These are phyloP conservation scores for Stratiomys singularior DNA, from an alignment of 2,888 invertebrate genomes.

Conservation along the genomic window DNA sequence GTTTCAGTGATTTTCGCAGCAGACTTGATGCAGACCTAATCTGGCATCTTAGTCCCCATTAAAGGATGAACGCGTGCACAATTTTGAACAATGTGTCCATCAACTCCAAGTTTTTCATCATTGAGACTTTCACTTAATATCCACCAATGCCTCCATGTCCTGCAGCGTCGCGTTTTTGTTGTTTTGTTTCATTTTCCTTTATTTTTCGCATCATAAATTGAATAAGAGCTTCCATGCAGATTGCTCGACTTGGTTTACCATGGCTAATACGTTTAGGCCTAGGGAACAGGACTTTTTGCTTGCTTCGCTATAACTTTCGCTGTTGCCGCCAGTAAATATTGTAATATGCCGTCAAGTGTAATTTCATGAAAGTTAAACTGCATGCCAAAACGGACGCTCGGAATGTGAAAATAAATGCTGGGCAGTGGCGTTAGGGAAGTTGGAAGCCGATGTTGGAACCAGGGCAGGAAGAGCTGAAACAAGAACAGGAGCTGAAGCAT, in stretches of 20 bases:
- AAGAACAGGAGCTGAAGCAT: neutral
- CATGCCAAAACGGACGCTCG: neutral
- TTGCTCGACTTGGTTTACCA: neutral
- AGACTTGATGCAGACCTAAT: no score
- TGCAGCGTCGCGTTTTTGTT: no score
- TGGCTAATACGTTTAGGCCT: slow-evolving; percentile 17
- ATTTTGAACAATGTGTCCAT: no score
- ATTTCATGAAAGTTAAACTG: slow-evolving; percentile 22
- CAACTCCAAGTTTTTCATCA: neutral
- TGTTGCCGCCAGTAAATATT: slow-evolving; percentile 4
- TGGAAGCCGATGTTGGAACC: neutral
- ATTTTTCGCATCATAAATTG: neutral
- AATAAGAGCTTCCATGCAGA: neutral
- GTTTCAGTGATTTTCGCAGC: no score
- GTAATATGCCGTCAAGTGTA: slow-evolving; percentile 7
- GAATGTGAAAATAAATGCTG: neutral
- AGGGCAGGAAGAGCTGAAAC: neutral
- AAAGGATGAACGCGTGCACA: no score
- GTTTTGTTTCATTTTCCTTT: no score
- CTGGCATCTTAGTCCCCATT: no score
- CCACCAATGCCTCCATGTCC: neutral
- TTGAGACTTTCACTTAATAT: neutral
- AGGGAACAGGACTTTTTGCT: slow-evolving; percentile 4
- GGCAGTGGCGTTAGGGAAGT: neutral
- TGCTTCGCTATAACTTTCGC: neutral